These are phyloP conservation scores for Polylopha cassiicola DNA, from an alignment of 2,888 invertebrate species.

Conservation along the genomic window DNA sequence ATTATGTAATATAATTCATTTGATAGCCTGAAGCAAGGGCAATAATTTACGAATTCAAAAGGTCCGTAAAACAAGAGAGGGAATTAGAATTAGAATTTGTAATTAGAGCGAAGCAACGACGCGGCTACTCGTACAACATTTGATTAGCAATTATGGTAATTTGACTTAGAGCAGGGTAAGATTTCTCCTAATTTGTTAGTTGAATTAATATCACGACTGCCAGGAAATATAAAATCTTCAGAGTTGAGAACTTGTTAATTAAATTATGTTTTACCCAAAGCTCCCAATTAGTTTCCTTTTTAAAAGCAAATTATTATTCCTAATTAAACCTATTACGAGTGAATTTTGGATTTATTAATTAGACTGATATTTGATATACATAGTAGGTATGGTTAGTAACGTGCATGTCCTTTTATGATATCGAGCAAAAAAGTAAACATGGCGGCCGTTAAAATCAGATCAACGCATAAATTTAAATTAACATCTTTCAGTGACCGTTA, in stretches of 20 bases:
- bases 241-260: constrained; percentile 16
- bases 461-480: too few relatives aligned
- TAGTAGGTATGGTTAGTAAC: neutral
- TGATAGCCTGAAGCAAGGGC: constrained; percentile 56
- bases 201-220: constrained; percentile 64
- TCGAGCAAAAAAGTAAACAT: constrained; percentile 3
- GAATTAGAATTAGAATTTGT: constrained; percentile 76
- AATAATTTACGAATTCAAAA: constrained; percentile 75
- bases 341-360: too few relatives aligned
- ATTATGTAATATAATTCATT: constrained; percentile 43
- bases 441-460: neutral
- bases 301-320: neutral
- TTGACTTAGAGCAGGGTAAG: constrained; percentile 74
- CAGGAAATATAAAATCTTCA: constrained; percentile 40
- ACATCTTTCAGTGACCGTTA: constrained; percentile 2
- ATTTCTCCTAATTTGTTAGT: constrained; percentile 74
- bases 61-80: constrained; percentile 72
- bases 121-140: constrained; percentile 69
- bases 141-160: constrained; percentile 78
- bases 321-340: neutral
- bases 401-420: neutral
- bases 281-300: constrained; percentile 1
- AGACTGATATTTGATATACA: too few relatives aligned
- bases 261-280: constrained; percentile 11
- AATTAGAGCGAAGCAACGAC: constrained; percentile 67